Evolutionary conservation across 2,113 vertebrate genomes (phyloP).

Genomic region (Sebastes fasciatus): DNA sequence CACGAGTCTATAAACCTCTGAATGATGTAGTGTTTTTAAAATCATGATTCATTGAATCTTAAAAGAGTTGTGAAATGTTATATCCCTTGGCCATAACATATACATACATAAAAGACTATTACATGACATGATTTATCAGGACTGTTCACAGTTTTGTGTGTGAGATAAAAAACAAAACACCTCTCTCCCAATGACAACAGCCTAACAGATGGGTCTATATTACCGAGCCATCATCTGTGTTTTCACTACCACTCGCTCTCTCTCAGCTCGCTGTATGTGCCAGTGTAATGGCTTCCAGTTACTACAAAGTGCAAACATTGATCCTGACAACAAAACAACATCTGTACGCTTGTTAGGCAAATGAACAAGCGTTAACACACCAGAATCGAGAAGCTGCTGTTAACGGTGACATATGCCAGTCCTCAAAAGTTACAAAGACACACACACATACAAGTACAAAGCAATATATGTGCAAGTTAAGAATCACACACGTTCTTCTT

Average conservation of each 20-base stretch:
- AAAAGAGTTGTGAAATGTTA: too few relatives aligned
- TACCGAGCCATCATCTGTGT: constrained; percentile 26
- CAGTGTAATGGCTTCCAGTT: constrained; percentile 57
- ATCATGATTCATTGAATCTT: too few relatives aligned
- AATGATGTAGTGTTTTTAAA: neutral
- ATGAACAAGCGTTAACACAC: constrained; percentile 41
- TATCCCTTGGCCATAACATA: neutral
- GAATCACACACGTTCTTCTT: neutral
- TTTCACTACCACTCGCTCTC: constrained; percentile 43
- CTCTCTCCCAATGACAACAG: constrained; percentile 25
- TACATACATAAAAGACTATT: neutral
- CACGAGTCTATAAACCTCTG: neutral
- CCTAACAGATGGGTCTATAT: constrained; percentile 52
- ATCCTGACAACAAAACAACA: constrained; percentile 66
- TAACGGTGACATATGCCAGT: constrained; percentile 58
- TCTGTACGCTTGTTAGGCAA: constrained; percentile 68
- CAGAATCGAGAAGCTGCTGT: constrained; percentile 29
- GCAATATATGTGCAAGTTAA: neutral
- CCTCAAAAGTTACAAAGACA: neutral
- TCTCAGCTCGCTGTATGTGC: constrained; percentile 50
- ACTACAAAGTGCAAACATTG: constrained; percentile 74
- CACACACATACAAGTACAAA: neutral
- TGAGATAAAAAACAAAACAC: constrained; percentile 18
- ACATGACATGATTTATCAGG: neutral
- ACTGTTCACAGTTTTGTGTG: constrained; percentile 25